phyloP scores from a whole-genome alignment of 2,113 vertebrate species.

The Burhinus bistriatus region DNA sequence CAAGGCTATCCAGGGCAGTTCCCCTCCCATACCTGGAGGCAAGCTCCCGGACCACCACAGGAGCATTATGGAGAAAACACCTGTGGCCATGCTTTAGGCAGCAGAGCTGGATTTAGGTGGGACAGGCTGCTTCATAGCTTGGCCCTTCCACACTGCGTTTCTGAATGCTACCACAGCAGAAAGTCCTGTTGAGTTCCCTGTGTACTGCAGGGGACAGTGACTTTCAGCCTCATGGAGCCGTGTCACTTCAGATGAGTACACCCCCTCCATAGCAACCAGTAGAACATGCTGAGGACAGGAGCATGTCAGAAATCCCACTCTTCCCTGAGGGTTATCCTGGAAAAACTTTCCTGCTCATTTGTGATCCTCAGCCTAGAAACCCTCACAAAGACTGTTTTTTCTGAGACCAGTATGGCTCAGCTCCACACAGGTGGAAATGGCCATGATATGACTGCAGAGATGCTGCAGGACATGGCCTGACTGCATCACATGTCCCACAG shows the following conservation, averaged over 20 bases:
- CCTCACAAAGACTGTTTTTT: neutral
- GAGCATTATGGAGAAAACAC: neutral
- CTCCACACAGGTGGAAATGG: neutral
- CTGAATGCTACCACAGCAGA: neutral
- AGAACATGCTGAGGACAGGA: neutral
- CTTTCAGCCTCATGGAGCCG: neutral
- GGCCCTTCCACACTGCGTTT: neutral
- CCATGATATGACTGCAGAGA: neutral
- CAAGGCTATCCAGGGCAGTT: neutral
- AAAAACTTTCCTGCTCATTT: neutral
- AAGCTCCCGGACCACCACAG: neutral
- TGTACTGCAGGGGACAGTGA: neutral
- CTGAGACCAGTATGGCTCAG: neutral
- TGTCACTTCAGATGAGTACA: neutral
- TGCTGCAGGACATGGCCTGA: neutral
- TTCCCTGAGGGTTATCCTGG: neutral
- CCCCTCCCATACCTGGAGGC: neutral
- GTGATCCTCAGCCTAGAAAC: neutral
- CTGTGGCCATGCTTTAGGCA: neutral
- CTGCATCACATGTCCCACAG: neutral
- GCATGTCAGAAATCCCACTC: neutral
- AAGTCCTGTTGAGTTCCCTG: neutral
- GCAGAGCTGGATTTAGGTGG: neutral
- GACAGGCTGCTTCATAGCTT: neutral
- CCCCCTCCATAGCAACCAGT: neutral